Conservation (phyloP, 1,140 invertebrate genomes). For the Ips nitidus region DNA sequence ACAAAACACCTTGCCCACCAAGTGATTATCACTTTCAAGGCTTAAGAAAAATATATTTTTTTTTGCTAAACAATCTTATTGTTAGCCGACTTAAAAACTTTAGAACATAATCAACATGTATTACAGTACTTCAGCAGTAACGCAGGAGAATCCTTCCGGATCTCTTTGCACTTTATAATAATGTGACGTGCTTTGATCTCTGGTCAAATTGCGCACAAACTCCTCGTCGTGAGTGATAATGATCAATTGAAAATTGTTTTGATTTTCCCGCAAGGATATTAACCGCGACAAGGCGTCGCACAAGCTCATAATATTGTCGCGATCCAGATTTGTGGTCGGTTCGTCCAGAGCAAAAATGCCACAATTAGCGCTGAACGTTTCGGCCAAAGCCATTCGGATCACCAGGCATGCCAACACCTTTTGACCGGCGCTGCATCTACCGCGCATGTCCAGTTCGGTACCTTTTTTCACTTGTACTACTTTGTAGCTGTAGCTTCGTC, state of each 20-base stretch:
- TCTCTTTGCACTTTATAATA: constrained; percentile 73
- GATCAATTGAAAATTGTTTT: constrained; percentile 91
- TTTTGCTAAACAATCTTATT: too few species aligned
- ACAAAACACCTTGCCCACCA: too few species aligned
- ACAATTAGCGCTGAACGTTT: constrained; percentile 91
- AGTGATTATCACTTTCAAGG: too few species aligned
- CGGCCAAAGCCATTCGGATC: constrained; percentile 93
- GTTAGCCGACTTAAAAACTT: too few species aligned
- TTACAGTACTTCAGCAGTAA: too few species aligned
- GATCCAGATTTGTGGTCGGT: constrained; percentile 97
- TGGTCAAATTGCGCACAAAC: constrained; percentile 78
- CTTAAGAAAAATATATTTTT: too few species aligned
- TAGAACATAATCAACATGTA: too few species aligned
- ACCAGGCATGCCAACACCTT: constrained; percentile 93
- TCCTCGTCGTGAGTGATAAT: constrained; percentile 97
- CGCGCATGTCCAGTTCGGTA: constrained; percentile 90
- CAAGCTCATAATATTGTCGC: constrained; percentile 86
- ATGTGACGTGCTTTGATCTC: constrained; percentile 66
- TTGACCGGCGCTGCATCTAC: constrained; percentile 96
- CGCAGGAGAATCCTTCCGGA: constrained; percentile 58
- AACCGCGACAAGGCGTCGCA: constrained; percentile 79
- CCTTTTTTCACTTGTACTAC: constrained; percentile 84
- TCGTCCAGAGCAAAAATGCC: constrained; percentile 96
- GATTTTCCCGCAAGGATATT: constrained; percentile 61
- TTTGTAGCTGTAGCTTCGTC: constrained; percentile 77